Evolutionary conservation across 2,113 vertebrate genomes (phyloP), one percentile per base, ranked within the genome.

Genomic region (Corydoras sp.): DNA sequence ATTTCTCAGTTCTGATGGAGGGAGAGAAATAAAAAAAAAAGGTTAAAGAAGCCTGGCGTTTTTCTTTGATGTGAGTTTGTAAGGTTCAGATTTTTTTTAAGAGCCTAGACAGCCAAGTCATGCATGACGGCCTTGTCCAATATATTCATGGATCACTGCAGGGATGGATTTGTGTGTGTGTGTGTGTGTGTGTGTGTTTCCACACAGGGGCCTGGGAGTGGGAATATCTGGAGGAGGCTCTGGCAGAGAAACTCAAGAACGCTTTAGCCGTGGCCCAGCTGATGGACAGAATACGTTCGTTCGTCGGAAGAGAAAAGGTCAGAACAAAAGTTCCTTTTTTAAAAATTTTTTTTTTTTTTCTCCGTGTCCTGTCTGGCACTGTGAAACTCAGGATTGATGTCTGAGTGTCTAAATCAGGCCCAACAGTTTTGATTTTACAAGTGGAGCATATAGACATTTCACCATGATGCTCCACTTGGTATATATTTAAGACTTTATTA

Each of bases 241-340:
- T 97, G 79, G 92, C 87, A 77, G 92, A 92, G 85, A 99, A 94
- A 82, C 58, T 99, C 85, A 93, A 93, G 79, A 93, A 92, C 84
- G 80, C 88, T 14, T 89, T 91, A 24, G 89, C 93, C 24, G 92
- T 91, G 79, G 89, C 90, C 60, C 82, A 92, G 64, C 91, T 99
- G 35, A 88, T 96, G 80, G 93, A 95, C 51, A 92, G 91, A 80
- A 90, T 98, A 74, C 91, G 93, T 81, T 93, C 90, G n/a, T 92
- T 98, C 35, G 78, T 91, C 10, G 87, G 87, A 69, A 88, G 78
- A 82, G 88, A 90, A 49, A 86, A 87, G 89, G 90, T 54, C 62
- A 72, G 24, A 13, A 50, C 54, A 15, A n/a, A n/a, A 43, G 35
- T 5, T 43, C 35, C 35, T 43, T 10, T 50, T 5, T 50, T 10